Evolutionary conservation across 2,113 vertebrate species (phyloP).

Genomic region (Anarrhichthys ocellatus): DNA sequence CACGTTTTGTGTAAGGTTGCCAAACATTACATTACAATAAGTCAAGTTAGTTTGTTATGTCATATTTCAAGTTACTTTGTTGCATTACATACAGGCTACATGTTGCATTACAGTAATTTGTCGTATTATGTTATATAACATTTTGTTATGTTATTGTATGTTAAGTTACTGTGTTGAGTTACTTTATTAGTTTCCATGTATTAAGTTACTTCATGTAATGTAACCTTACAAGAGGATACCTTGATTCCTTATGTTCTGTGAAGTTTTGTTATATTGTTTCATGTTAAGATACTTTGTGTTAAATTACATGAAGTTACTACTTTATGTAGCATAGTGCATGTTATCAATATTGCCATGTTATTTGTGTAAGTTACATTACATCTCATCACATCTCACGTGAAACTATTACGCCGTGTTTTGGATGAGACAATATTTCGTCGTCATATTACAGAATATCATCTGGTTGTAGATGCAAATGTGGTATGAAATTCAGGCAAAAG

Average conservation of each 20-base stretch:
- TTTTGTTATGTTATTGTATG: no score
- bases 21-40: neutral
- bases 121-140: no score
- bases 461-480: slow-evolving; percentile 21
- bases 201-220: neutral
- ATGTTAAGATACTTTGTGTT: neutral
- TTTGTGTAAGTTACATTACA: no score
- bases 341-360: no score
- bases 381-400: no score
- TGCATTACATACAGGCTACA: no score
- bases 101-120: neutral
- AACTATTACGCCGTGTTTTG: neutral
- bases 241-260: neutral
- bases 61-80: neutral
- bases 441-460: neutral
- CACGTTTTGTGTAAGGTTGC: neutral
- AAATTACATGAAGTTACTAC: neutral
- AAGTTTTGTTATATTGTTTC: neutral
- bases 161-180: neutral
- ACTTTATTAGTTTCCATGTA: neutral
- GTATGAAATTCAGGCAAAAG: neutral
- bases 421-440: neutral
- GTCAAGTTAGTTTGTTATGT: neutral
- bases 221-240: no score
- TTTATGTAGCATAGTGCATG: neutral